Percentiles rank a stretch among this genome's conserved stretches.
These are phyloP conservation scores for Pangasius djambal DNA, from an alignment of 2,797 vertebrate genomes.

Conservation along the genomic window DNA sequence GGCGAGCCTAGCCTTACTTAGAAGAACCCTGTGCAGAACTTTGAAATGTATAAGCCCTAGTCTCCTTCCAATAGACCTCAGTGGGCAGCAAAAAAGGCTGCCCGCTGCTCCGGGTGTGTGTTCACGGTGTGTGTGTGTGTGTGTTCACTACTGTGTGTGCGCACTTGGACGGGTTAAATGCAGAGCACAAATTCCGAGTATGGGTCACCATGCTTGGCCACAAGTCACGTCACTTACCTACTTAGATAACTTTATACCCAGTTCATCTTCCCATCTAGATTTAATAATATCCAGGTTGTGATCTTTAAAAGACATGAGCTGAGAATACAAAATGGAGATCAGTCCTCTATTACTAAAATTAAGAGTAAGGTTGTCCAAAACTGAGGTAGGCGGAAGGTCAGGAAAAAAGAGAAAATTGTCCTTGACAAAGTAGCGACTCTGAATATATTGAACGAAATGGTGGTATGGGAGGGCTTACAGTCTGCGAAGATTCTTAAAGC, in stretches of 20 bases:
- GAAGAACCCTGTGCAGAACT: constrained; percentile 12
- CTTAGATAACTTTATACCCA: not conserved
- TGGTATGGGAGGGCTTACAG: not conserved
- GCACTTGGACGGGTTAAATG: too few species aligned
- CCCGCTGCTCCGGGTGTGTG: too few species aligned
- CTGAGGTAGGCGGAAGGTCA: not conserved
- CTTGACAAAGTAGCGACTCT: not conserved
- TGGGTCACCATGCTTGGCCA: too few species aligned
- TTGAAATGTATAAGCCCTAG: constrained; percentile 15
- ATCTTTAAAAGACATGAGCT: not conserved
- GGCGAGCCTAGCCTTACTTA: constrained; percentile 22
- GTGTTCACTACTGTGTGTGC: too few species aligned
- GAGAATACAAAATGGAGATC: constrained; percentile 6
- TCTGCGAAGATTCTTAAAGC: not conserved
- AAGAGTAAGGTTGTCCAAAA: constrained; percentile 6
- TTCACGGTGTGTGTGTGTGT: too few species aligned
- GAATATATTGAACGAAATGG: not conserved
- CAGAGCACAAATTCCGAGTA: too few species aligned
- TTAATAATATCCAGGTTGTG: not conserved
- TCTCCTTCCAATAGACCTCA: too few species aligned
- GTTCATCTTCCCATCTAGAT: constrained; percentile 19
- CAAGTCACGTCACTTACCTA: too few species aligned
- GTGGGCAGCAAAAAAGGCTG: too few species aligned
- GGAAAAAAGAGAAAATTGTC: not conserved
- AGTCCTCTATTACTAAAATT: not conserved